Evolutionary conservation across 2,113 vertebrate species (phyloP).

Genomic region (Erythrocebus patas): DNA sequence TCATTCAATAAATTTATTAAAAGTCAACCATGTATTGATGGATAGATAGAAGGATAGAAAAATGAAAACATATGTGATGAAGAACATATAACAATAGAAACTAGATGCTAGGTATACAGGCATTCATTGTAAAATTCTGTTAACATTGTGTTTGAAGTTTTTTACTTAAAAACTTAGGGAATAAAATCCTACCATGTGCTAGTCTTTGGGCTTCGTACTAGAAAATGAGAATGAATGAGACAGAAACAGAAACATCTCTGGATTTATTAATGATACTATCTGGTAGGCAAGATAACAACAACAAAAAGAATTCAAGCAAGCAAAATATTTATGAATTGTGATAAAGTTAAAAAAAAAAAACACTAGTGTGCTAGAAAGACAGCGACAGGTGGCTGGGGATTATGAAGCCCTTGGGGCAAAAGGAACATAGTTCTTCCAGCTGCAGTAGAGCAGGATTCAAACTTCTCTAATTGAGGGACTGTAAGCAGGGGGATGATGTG

Average conservation of each 20-base stretch:
- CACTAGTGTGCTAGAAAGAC: background rate
- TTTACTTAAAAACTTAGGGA: background rate
- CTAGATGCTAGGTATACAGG: background rate
- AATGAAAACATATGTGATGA: background rate
- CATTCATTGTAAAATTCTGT: background rate
- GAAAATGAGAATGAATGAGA: background rate
- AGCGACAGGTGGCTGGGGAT: background rate
- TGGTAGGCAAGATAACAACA: background rate
- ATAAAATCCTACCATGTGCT: background rate
- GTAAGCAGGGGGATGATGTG: background rate
- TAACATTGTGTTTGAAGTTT: background rate
- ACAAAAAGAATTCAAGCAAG: background rate
- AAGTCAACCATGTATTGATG: background rate
- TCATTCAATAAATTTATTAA: background rate
- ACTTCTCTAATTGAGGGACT: background rate
- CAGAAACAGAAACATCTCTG: background rate
- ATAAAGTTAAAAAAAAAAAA: background rate
- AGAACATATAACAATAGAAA: background rate
- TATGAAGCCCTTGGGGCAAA: background rate
- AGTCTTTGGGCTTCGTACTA: background rate
- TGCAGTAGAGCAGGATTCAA: background rate
- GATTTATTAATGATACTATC: background rate
- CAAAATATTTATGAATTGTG: background rate
- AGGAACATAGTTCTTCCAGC: background rate
- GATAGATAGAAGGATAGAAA: background rate